A percentile compares a stretch with the other conserved stretches of the same genome.
phyloP scores from a whole-genome alignment of 1,140 invertebrate species.

The Lucilia cuprina region DNA sequence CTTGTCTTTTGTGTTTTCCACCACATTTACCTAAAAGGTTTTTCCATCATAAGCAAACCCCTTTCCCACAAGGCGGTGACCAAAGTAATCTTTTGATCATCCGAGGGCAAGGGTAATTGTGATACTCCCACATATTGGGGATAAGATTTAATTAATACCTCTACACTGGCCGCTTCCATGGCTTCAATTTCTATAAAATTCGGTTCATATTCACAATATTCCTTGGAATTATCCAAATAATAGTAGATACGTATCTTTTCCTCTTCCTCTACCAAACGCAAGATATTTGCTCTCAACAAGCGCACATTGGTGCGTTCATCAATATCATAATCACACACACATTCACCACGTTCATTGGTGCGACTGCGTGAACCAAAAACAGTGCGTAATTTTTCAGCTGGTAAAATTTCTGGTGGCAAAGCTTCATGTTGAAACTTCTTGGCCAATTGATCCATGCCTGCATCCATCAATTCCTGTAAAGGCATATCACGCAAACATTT shows the following conservation, averaged over 20 bases:
- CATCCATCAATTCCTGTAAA: slow-evolving; percentile 68
- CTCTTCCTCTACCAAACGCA: slow-evolving; percentile 74
- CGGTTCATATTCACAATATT: slow-evolving; percentile 82
- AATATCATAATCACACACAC: slow-evolving; percentile 72
- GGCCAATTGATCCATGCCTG: slow-evolving; percentile 84
- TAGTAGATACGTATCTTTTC: slow-evolving; percentile 77
- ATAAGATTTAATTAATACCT: slow-evolving; percentile 76
- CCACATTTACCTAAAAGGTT: slow-evolving; percentile 61
- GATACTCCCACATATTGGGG: slow-evolving; percentile 78
- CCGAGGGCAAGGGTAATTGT: slow-evolving; percentile 72
- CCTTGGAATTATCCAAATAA: slow-evolving; percentile 80
- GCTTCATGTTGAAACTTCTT: slow-evolving; percentile 85
- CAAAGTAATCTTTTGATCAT: slow-evolving; percentile 69
- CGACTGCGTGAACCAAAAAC: slow-evolving; percentile 73
- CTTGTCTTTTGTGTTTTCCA: not conserved
- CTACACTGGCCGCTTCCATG: slow-evolving; percentile 72
- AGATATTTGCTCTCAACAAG: slow-evolving; percentile 73
- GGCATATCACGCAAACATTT: slow-evolving; percentile 56
- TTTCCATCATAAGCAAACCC: slow-evolving; percentile 71
- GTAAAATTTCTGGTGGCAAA: slow-evolving; percentile 80
- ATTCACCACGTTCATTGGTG: slow-evolving; percentile 71
- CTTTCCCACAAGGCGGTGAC: slow-evolving; percentile 76
- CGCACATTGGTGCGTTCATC: slow-evolving; percentile 74
- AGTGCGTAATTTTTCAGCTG: slow-evolving; percentile 72
- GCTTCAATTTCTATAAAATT: slow-evolving; percentile 79